These are phyloP conservation scores for Pavo muticus DNA, from an alignment of 2,113 vertebrate genomes.

Conservation along the genomic window DNA sequence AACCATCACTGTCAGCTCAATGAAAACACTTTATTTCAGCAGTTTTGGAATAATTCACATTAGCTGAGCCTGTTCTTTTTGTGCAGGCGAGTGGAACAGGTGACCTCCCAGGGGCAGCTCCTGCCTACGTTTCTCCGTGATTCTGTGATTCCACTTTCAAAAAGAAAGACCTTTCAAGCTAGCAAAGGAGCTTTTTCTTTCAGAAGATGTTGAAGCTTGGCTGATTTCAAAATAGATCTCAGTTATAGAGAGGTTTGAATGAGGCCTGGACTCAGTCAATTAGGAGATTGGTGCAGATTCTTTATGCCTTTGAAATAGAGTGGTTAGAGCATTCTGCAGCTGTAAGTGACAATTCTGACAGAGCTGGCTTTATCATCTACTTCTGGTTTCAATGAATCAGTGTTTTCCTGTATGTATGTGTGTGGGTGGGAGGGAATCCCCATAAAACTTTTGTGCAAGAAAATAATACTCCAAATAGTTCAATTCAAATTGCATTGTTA, in stretches of 20 bases:
- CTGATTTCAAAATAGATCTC: conserved; percentile 56
- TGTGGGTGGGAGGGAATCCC: fast-evolving
- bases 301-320: conserved; percentile 20
- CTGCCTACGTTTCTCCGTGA: not conserved
- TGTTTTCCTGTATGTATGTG: not conserved
- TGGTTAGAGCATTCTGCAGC: fast-evolving
- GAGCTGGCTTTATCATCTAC: not conserved
- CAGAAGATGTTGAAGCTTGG: not conserved
- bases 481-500: not conserved
- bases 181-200: conserved; percentile 14
- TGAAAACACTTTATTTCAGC: conserved; percentile 16
- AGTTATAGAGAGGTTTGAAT: conserved; percentile 32
- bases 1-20: not conserved
- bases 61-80: conserved; percentile 1
- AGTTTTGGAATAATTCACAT: not conserved
- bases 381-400: not conserved
- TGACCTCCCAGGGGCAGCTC: not conserved
- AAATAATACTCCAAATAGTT: not conserved
- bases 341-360: not conserved
- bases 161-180: conserved; percentile 35
- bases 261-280: conserved; percentile 10
- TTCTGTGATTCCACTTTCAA: conserved; percentile 24
- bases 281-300: conserved; percentile 11
- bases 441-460: not conserved
- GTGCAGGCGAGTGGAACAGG: not conserved